Conservation (phyloP, 2,113 vertebrate genomes). For the Alaudala cheleensis region DNA sequence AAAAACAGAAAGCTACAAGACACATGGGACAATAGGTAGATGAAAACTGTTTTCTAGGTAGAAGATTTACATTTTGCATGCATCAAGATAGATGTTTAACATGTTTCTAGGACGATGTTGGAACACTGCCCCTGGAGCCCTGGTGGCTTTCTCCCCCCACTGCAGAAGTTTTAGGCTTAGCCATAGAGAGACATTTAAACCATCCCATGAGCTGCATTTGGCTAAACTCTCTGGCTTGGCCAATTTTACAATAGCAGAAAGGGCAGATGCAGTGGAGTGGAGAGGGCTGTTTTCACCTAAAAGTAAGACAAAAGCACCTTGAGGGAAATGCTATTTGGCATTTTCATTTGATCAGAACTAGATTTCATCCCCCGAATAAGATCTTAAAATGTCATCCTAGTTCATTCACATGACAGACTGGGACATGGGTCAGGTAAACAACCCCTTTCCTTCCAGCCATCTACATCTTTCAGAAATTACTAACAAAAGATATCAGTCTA, state of each 20-base stretch:
- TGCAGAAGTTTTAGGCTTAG: not conserved
- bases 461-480: not conserved
- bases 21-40: not conserved
- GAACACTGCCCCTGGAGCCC: fast-evolving
- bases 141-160: fast-evolving
- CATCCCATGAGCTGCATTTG: not conserved
- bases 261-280: not conserved
- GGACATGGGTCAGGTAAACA: not conserved
- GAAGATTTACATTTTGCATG: not conserved
- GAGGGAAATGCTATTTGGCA: not conserved
- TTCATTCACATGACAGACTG: not conserved
- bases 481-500: not conserved
- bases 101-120: not conserved
- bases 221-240: not conserved
- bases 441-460: not conserved
- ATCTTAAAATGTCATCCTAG: not conserved
- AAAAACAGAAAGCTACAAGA: not conserved
- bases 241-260: not conserved
- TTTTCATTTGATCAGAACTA: not conserved
- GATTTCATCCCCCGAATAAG: not conserved
- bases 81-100: not conserved
- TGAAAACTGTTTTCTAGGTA: not conserved
- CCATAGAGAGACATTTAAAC: not conserved
- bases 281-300: not conserved
- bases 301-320: not conserved